Percentiles rank a stretch among this genome's conserved stretches.
Conservation (phyloP, 1,140 invertebrate species). For the Philopotamus ludificatus region DNA sequence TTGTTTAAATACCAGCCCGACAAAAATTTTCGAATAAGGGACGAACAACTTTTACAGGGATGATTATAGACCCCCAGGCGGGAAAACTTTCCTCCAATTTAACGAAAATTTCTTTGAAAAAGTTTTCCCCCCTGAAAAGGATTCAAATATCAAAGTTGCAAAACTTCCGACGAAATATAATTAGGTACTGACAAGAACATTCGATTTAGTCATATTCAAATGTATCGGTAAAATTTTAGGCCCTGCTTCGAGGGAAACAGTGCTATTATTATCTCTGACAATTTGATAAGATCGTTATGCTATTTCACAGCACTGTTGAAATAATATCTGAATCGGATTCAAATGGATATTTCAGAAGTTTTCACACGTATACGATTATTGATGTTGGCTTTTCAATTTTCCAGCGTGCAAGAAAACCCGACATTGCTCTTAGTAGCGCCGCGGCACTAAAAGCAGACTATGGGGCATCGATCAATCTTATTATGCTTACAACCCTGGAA, state of each 20-base stretch:
- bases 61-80: conserved; percentile 35
- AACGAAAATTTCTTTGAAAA: conserved; percentile 38
- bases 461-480: conserved; percentile 38
- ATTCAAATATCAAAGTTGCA: conserved; percentile 39
- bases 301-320: too few species aligned
- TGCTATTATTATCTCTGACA: too few species aligned
- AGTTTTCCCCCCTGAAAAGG: conserved; percentile 27
- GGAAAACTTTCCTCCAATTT: conserved; percentile 33
- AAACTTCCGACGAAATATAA: conserved; percentile 39
- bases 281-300: too few species aligned
- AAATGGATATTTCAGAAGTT: conserved; percentile 18
- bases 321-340: too few species aligned
- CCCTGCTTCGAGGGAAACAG: too few species aligned
- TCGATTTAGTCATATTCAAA: conserved; percentile 38
- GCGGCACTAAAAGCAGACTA: conserved; percentile 11
- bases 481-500: conserved; percentile 22
- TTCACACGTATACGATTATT: conserved; percentile 32
- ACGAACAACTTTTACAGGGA: conserved; percentile 26
- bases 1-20: conserved; percentile 9
- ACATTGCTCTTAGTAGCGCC: conserved; percentile 34
- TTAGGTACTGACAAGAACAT: conserved; percentile 38
- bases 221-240: too few species aligned
- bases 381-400: conserved; percentile 34
- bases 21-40: not conserved
- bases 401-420: conserved; percentile 26